Base-by-base conservation (phyloP, 2,113 vertebrate genomes). In the Amblyornis subalaris region DNA sequence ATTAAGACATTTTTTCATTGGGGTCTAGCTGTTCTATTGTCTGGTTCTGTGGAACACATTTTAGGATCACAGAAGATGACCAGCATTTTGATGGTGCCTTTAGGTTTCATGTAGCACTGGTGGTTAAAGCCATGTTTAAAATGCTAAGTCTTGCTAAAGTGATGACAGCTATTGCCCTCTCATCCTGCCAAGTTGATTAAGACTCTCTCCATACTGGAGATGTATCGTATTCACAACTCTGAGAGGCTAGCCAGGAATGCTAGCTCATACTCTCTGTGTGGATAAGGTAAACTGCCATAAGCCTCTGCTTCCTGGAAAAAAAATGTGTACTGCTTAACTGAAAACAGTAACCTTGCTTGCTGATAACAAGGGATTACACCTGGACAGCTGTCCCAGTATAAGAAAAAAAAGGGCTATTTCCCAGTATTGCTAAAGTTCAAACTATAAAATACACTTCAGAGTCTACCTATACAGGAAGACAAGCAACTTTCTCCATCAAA, bases 101-200 rank as follows among this genome's bases (percentile, higher is more conserved):
- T 60, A 81, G 64, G 62, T 88, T 88, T 80, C 65, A 48, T 3
- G 23, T 24, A 86, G 57, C 50, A 78, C 1, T 69, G 29, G 36
- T 65, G n/a, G 53, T 61, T 84, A 79, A 74, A 93, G 45, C 25
- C 66, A 57, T 4, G 29, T 81, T 92, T 92, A 48, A 70, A 89
- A 79, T 70, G 58, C 45, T 82, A 72, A 62, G 61, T 57, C 61
- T 88, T 86, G 77, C 73, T 89, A 71, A 82, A 70, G 47, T 67
- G 80, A 81, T 67, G 83, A 84, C 75, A 95, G 91, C 80, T 86
- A 47, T 14, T 31, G 40, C 81, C 80, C 53, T 90, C 73, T 77
- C 61, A 71, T 48, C 61, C 57, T 74, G 93, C 69, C 83, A 90
- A 95, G 65, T 55, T 84, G 51, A 81, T 95, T 90, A 89, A 90